These are phyloP conservation scores for Cephus pulcher DNA, from an alignment of 2,888 invertebrate genomes.

Conservation along the genomic window DNA sequence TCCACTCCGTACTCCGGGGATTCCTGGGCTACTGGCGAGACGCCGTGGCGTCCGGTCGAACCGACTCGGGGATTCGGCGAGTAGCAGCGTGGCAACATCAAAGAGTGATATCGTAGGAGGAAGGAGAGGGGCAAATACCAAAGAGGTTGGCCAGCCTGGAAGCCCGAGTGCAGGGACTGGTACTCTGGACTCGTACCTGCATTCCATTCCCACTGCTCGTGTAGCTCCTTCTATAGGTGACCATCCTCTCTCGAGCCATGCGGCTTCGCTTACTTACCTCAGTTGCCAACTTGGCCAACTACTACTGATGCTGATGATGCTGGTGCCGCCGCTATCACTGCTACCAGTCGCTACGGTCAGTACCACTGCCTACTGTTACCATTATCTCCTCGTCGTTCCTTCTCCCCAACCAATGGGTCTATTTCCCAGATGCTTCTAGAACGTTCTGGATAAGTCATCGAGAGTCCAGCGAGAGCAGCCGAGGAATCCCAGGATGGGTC, in stretches of 20 bases:
- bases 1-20: neutral
- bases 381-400: neutral
- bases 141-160: conserved; percentile 44
- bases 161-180: conserved; percentile 54
- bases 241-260: conserved; percentile 35
- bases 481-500: neutral
- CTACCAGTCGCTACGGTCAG: neutral
- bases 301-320: neutral
- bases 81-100: neutral
- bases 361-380: neutral
- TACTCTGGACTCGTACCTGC: conserved; percentile 57
- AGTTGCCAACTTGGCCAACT: conserved; percentile 4
- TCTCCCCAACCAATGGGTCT: neutral
- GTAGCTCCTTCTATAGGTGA: conserved; percentile 64
- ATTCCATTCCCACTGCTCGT: conserved; percentile 66
- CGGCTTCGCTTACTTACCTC: conserved; percentile 13
- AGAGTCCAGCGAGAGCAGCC: neutral
- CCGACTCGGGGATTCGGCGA: neutral
- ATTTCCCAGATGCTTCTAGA: neutral
- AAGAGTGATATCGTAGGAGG: conserved; percentile 4
- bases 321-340: neutral
- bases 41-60: neutral
- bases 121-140: conserved; percentile 33
- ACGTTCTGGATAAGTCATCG: neutral
- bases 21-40: neutral